A percentile compares a stretch with the other conserved stretches of the same genome.
phyloP scores from a whole-genome alignment of 2,113 vertebrate genomes.

The Megaceryle maxima region DNA sequence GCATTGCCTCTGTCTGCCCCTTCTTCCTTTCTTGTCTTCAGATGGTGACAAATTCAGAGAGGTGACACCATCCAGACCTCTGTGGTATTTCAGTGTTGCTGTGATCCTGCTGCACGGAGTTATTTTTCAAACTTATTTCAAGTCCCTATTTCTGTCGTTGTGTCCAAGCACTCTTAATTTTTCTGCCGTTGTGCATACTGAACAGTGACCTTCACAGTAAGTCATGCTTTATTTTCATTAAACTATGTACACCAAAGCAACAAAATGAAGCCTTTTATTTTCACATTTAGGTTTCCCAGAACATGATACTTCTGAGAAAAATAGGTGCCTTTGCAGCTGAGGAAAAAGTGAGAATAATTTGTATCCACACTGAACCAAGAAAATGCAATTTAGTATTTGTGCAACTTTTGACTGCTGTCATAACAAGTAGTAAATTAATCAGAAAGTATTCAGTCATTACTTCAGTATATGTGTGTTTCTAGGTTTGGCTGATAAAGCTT shows the following conservation, averaged over 20 bases:
- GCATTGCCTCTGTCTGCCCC: not conserved
- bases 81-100: not conserved
- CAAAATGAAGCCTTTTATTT: slow-evolving; percentile 30
- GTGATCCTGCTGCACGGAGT: not conserved
- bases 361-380: not conserved
- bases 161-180: not conserved
- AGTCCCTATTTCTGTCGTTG: not conserved
- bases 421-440: not conserved
- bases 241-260: not conserved
- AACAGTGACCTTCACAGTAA: slow-evolving; percentile 8
- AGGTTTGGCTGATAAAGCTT: not conserved
- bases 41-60: not conserved
- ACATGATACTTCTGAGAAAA: not conserved
- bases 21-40: not conserved
- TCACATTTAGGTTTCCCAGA: not conserved
- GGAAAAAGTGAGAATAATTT: not conserved
- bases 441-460: not conserved
- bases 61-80: not conserved
- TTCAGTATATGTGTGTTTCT: not conserved
- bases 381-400: not conserved
- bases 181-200: not conserved
- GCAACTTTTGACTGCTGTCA: not conserved
- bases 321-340: not conserved
- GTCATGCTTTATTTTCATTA: not conserved
- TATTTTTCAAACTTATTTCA: not conserved